Conservation (phyloP, 2,797 vertebrate species). For the Acridotheres tristis region DNA sequence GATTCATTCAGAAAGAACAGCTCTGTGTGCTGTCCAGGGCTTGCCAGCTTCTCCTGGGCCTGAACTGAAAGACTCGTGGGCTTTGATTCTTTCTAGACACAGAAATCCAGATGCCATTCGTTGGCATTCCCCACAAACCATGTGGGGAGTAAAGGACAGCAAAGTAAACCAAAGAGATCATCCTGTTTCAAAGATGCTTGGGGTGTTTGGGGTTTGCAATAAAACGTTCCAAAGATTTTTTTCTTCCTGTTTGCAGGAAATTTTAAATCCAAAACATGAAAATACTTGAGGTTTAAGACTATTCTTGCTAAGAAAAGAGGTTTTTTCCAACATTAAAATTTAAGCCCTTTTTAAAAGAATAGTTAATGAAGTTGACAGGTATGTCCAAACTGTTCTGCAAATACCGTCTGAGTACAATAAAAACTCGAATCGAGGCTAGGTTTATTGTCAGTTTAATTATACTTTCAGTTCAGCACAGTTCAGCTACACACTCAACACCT, state of each 20-base stretch:
- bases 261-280: not conserved
- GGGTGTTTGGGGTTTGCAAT: not conserved
- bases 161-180: not conserved
- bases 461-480: not conserved
- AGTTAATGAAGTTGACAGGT: not conserved
- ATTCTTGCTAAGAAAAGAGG: not conserved
- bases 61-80: not conserved
- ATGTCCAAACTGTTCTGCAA: not conserved
- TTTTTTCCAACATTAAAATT: not conserved
- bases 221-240: not conserved
- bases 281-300: not conserved
- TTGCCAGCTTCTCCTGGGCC: not conserved
- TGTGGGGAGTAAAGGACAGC: not conserved
- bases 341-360: not conserved
- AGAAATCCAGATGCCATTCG: not conserved
- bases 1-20: not conserved
- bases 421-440: not conserved
- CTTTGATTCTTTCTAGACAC: not conserved
- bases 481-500: not conserved
- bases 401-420: not conserved
- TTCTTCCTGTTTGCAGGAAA: not conserved
- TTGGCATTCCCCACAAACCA: not conserved
- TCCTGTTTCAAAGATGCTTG: not conserved
- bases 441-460: constrained; percentile 41
- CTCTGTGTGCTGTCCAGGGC: not conserved